These are phyloP conservation scores for Habropoda laboriosa DNA, from an alignment of 1,140 invertebrate genomes.

Conservation along the genomic window DNA sequence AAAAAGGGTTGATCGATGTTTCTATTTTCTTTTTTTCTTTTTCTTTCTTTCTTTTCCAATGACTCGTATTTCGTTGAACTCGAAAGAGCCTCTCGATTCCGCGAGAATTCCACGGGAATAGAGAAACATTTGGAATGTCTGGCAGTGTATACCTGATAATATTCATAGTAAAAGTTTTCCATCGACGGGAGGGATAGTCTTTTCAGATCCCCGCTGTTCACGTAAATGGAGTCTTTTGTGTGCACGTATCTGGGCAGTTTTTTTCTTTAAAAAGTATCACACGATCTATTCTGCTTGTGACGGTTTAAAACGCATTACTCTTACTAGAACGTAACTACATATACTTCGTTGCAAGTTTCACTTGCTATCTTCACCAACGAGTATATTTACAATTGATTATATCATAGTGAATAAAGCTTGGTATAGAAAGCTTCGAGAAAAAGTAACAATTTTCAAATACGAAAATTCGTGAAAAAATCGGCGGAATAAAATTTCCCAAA, in stretches of 20 bases:
- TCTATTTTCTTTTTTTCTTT: too few relatives aligned
- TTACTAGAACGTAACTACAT: too few relatives aligned
- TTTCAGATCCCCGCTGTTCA: not conserved
- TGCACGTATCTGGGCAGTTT: not conserved
- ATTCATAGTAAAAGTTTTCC: constrained; percentile 15
- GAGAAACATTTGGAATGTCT: constrained; percentile 8
- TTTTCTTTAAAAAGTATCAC: not conserved
- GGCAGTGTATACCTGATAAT: constrained; percentile 1
- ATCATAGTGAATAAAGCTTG: too few relatives aligned
- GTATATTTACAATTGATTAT: not conserved
- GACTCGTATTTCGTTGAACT: constrained; percentile 3
- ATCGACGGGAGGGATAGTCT: not conserved
- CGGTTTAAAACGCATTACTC: too few relatives aligned
- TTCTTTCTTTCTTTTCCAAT: too few relatives aligned
- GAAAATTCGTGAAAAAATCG: too few relatives aligned
- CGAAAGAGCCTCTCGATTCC: not conserved
- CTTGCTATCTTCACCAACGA: too few relatives aligned
- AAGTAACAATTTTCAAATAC: too few relatives aligned
- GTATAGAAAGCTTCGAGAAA: too few relatives aligned
- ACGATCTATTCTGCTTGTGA: too few relatives aligned
- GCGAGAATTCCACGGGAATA: not conserved
- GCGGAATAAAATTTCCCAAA: not conserved
- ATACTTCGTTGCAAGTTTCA: too few relatives aligned
- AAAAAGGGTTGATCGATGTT: constrained; percentile 1
- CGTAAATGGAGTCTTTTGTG: not conserved